A percentile compares a stretch with the other conserved stretches of the same genome.
phyloP scores from a whole-genome alignment of 2,888 invertebrate species.

The Pyralis farinalis region DNA sequence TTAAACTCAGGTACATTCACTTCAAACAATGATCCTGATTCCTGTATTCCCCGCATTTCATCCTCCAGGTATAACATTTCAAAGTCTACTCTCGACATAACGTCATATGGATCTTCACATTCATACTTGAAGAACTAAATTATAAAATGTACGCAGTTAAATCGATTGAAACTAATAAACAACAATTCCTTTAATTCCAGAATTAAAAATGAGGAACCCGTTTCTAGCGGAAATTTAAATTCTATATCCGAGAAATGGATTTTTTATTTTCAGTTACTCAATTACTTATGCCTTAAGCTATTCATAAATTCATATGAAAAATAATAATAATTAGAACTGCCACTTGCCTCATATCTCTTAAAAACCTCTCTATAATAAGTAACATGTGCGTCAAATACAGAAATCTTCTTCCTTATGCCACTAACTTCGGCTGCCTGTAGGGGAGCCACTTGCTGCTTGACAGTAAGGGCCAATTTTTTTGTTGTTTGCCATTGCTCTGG shows the following conservation, averaged over 20 bases:
- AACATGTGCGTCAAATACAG: conserved; percentile 91
- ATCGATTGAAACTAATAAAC: no score
- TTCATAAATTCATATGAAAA: no score
- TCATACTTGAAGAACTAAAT: conserved; percentile 86
- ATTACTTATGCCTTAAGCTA: no score
- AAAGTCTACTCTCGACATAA: conserved; percentile 88
- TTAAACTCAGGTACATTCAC: conserved; percentile 97
- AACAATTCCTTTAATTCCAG: no score
- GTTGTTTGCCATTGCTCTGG: conserved; percentile 98
- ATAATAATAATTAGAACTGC: no score
- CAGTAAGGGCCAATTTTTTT: conserved; percentile 93
- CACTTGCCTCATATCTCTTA: conserved; percentile 82
- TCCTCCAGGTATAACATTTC: conserved; percentile 91
- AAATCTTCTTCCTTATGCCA: conserved; percentile 92
- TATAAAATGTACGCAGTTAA: no score
- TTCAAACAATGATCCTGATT: conserved; percentile 96
- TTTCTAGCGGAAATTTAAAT: no score
- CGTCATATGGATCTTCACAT: conserved; percentile 87
- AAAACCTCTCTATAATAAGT: conserved; percentile 94
- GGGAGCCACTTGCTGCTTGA: conserved; percentile 97
- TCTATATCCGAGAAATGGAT: no score
- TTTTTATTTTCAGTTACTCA: no score
- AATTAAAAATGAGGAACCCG: no score
- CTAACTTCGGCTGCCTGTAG: conserved; percentile 96
- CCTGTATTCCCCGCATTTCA: conserved; percentile 92